These are phyloP conservation scores for Enteromius fasciolatus DNA, from an alignment of 2,797 vertebrate genomes.

Conservation along the genomic window DNA sequence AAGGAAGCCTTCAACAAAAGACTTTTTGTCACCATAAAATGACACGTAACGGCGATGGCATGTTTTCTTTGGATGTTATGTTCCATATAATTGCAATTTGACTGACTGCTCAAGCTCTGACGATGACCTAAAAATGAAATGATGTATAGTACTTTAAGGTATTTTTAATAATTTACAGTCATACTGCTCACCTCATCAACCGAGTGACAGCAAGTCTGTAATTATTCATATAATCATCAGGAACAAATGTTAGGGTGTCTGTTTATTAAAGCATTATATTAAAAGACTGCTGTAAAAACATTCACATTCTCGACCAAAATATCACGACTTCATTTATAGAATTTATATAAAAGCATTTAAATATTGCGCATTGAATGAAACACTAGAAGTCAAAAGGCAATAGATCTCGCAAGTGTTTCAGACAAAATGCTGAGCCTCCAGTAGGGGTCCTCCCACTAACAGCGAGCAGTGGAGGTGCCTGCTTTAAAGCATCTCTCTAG, in stretches of 20 bases:
- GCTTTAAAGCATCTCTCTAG: slow-evolving; percentile 50
- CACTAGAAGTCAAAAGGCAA: background rate
- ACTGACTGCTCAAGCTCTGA: background rate
- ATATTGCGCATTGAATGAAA: slow-evolving; percentile 2
- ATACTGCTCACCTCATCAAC: background rate
- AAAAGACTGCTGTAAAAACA: background rate
- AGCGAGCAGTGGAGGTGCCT: slow-evolving; percentile 59
- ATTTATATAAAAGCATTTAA: background rate
- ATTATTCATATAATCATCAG: background rate
- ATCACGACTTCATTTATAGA: background rate
- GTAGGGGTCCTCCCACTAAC: slow-evolving; percentile 71
- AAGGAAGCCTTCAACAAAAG: background rate
- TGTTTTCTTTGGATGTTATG: background rate
- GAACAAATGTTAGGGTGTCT: background rate
- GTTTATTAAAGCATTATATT: background rate
- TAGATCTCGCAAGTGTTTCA: slow-evolving; percentile 11
- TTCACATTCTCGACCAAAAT: background rate
- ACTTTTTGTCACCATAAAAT: background rate
- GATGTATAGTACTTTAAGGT: background rate
- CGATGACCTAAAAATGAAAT: background rate
- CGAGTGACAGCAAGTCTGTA: background rate
- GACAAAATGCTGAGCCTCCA: slow-evolving; percentile 61
- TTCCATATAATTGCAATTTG: background rate
- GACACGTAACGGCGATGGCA: background rate
- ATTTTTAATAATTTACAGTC: background rate